Evolutionary conservation across 2,888 invertebrate genomes (phyloP).

Genomic region (Amorpha juglandis): DNA sequence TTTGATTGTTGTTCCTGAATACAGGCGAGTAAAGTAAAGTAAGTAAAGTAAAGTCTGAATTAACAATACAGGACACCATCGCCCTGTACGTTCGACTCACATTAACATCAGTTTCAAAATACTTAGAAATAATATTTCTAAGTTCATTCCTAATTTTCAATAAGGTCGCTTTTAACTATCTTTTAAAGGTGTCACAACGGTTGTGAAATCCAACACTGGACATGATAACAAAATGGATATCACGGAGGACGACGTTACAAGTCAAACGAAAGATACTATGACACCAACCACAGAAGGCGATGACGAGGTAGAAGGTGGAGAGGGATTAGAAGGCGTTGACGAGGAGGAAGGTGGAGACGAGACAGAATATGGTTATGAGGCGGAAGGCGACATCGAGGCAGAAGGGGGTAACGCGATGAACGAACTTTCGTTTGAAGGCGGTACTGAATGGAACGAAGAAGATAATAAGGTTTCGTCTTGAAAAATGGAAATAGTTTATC

Average conservation of each 20-base stretch:
- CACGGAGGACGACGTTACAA: neutral
- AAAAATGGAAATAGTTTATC: too few relatives aligned
- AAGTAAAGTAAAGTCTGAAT: too few relatives aligned
- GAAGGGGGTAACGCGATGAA: neutral
- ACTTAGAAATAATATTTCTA: too few relatives aligned
- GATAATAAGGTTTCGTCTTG: neutral
- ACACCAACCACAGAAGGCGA: neutral
- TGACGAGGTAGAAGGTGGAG: neutral
- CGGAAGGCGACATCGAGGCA: neutral
- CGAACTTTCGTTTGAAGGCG: neutral
- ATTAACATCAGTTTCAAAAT: too few relatives aligned
- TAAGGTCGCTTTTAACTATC: neutral
- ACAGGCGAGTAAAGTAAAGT: too few relatives aligned
- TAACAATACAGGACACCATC: too few relatives aligned
- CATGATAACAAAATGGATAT: neutral
- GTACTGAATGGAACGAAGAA: constrained; percentile 12
- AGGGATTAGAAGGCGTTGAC: neutral
- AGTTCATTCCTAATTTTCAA: too few relatives aligned
- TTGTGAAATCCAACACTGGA: neutral
- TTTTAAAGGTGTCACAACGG: neutral
- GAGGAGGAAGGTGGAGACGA: neutral
- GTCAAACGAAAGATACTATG: neutral
- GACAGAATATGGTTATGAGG: too few relatives aligned
- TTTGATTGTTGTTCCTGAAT: too few relatives aligned
- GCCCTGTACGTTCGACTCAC: too few relatives aligned